Evolutionary conservation across 2,113 vertebrate species (phyloP).

Genomic region (Sminthopsis crassicaudata): DNA sequence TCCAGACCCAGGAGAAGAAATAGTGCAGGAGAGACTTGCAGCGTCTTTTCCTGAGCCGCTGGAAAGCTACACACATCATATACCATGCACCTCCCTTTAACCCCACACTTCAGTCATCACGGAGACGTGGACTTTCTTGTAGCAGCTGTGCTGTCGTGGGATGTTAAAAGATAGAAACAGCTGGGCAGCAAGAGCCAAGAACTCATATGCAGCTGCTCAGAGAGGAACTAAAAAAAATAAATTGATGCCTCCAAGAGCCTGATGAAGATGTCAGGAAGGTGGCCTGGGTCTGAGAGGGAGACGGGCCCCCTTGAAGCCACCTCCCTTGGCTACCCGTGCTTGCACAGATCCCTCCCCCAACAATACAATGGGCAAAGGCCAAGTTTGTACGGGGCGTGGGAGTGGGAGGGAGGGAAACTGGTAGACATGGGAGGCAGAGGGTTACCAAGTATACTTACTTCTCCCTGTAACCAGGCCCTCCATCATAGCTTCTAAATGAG

Average conservation of each 20-base stretch:
- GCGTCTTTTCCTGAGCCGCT: constrained; percentile 1
- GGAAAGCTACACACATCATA: neutral
- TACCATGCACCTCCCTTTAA: neutral
- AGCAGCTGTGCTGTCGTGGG: constrained; percentile 26
- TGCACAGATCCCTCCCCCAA: neutral
- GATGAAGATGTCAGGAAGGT: neutral
- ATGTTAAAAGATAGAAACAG: constrained; percentile 35
- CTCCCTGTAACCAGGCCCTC: constrained; percentile 49
- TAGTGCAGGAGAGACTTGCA: neutral
- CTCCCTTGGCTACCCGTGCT: neutral
- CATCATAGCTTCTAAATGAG: constrained; percentile 71
- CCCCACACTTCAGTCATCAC: neutral
- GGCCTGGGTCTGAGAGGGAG: neutral
- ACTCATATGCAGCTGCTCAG: neutral
- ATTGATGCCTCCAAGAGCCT: neutral
- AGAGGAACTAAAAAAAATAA: constrained; percentile 36
- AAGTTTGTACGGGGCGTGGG: neutral
- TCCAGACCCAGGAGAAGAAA: neutral
- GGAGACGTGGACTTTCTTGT: constrained; percentile 12
- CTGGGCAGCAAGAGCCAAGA: constrained; percentile 9
- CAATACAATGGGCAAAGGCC: neutral
- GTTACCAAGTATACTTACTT: constrained; percentile 62
- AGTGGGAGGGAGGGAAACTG: constrained; percentile 44
- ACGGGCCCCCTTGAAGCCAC: neutral
- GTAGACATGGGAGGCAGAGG: constrained; percentile 51